Percentiles rank a stretch among this genome's conserved stretches.
These are phyloP conservation scores for Drosophila bifasciata DNA, from an alignment of 1,140 invertebrate genomes.

Conservation along the genomic window DNA sequence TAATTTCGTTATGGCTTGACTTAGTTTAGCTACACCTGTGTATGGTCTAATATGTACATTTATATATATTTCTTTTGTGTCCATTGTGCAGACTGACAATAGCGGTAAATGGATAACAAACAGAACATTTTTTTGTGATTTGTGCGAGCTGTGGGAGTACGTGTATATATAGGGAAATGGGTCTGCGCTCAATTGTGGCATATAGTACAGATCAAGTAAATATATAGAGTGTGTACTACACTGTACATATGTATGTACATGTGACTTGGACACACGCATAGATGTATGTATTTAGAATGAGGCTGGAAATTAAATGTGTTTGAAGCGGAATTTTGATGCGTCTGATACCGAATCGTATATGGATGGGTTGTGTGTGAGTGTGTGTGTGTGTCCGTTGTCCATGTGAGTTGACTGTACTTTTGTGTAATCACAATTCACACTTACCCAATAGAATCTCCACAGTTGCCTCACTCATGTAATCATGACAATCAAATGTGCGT, in stretches of 20 bases:
- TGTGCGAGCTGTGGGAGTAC: conserved; percentile 49
- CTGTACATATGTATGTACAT: too few species aligned
- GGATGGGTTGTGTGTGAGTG: not conserved
- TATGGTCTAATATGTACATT: conserved; percentile 2
- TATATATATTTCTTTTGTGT: conserved; percentile 22
- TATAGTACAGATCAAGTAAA: conserved; percentile 13
- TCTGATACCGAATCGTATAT: conserved; percentile 17
- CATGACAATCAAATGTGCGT: conserved; percentile 90
- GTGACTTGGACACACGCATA: conserved; percentile 31
- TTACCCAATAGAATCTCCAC: conserved; percentile 91
- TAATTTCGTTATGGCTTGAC: conserved; percentile 13
- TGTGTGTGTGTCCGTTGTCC: conserved; percentile 29
- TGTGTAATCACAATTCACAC: conserved; percentile 57
- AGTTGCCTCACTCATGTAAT: conserved; percentile 93
- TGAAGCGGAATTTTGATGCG: too few species aligned
- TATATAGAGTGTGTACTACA: too few species aligned
- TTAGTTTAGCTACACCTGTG: conserved; percentile 15
- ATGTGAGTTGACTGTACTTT: conserved; percentile 73
- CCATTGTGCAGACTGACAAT: conserved; percentile 55
- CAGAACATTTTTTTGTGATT: conserved; percentile 61
- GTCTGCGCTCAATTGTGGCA: conserved; percentile 72
- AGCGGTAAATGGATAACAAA: conserved; percentile 46
- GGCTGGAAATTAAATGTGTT: conserved; percentile 1
- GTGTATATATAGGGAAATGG: conserved; percentile 68
- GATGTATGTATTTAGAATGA: not conserved